Base-by-base conservation (phyloP, 2,888 invertebrate genomes). In the Drosophila cognata region DNA sequence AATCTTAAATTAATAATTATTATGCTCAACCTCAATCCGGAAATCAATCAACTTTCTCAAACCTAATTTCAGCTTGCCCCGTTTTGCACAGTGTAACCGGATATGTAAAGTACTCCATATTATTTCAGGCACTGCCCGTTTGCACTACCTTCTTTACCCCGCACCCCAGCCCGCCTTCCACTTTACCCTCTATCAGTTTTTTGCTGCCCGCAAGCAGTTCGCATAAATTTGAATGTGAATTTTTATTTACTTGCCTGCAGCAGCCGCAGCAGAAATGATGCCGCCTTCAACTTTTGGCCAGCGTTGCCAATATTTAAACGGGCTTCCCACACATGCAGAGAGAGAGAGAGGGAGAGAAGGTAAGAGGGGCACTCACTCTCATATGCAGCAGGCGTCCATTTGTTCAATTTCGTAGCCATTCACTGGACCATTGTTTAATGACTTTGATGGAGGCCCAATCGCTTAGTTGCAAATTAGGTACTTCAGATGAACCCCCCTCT, bases 401-500 rank as follows among this genome's bases (percentile, higher is more conserved):
- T 61, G 68, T 66, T 74, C 81, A 85, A 85, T 88, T 88, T 81
- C 88, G 78, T 72, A 74, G 84, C 66, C 64, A 69, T 64, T 60
- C 59, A 46, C 52, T 61, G 69, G 56, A 62, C 72, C 61, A 76
- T 76, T 80, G 61, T 69, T 58, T 89, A 89, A 89, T 81, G 81
- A 88, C 88, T 78, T 80, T 72, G 57, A 41, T 60, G 56, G 43
- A 36, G n/a, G 67, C 28, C 73, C 38, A 56, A 58, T 56, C 71
- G 75, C 64, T 58, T 67, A 61, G 81, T 83, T 89, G 81, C 75
- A 87, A 87, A 88, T 87, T 86, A 83, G 84, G 62, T 74, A 41
- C 51, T 48, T 55, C 65, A 52, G 35, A 71, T 52, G 43, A 50
- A 41, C 38, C 0, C 4, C 8, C 4, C 25, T 2, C 8, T 8